phyloP scores from a whole-genome alignment of 1,140 invertebrate species.

The Lanistes nyassanus region DNA sequence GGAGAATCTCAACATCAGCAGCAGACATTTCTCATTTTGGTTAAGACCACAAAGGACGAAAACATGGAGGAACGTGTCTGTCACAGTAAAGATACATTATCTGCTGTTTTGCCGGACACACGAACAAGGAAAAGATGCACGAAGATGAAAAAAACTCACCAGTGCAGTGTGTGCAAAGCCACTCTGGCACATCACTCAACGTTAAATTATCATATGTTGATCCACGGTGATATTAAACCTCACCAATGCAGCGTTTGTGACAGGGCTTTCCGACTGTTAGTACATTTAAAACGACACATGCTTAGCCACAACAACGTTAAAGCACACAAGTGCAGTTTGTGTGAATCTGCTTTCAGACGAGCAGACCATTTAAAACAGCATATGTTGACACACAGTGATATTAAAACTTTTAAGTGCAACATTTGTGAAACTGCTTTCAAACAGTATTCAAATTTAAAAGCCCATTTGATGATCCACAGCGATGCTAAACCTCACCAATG shows the following conservation, averaged over 20 bases:
- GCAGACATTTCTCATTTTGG: no score
- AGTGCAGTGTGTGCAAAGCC: no score
- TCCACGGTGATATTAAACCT: conserved; percentile 8
- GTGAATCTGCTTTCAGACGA: background rate
- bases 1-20: no score
- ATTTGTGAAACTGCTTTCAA: conserved; percentile 1
- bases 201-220: background rate
- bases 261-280: background rate
- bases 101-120: no score
- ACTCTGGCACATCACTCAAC: background rate
- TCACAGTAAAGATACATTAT: no score
- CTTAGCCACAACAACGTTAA: background rate
- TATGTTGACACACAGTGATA: conserved; percentile 5
- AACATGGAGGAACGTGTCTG: no score
- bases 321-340: conserved; percentile 1
- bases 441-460: background rate
- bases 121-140: no score
- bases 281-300: background rate
- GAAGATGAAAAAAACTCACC: no score
- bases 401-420: background rate
- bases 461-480: conserved; percentile 4
- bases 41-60: no score
- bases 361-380: conserved; percentile 2
- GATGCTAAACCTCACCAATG: conserved; percentile 1
- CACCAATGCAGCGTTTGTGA: conserved; percentile 10